Conservation (phyloP, 2,888 invertebrate genomes). For the Trachelus stipa region DNA sequence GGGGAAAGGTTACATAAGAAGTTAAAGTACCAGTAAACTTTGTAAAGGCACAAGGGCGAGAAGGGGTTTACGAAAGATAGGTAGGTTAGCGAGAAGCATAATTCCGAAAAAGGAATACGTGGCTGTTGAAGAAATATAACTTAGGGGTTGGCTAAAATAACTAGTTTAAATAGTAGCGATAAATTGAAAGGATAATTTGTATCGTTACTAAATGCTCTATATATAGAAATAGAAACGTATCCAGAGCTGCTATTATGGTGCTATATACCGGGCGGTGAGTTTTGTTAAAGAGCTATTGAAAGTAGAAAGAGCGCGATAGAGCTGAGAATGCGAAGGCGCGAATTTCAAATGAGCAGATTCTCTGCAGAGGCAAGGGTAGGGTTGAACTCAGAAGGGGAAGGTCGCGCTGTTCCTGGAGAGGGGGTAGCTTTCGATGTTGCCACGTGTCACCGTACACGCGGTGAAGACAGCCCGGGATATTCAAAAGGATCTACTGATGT, state of each 20-base stretch:
- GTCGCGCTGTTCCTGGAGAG: slow-evolving; percentile 4
- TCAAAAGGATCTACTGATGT: slow-evolving; percentile 25
- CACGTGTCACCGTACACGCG: neutral
- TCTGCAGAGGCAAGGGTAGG: slow-evolving; percentile 19
- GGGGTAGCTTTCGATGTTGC: slow-evolving; percentile 28
- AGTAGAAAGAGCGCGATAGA: neutral
- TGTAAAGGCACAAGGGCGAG: neutral
- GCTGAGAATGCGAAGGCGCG: slow-evolving; percentile 23
- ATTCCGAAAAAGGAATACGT: neutral
- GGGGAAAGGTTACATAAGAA: neutral
- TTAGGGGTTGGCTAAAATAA: neutral
- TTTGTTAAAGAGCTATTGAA: neutral
- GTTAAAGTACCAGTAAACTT: neutral
- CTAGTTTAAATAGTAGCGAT: neutral
- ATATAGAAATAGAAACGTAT: neutral
- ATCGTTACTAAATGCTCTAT: neutral
- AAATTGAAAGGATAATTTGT: neutral
- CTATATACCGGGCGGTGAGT: neutral
- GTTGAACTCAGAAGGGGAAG: slow-evolving; percentile 11
- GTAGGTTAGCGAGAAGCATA: neutral
- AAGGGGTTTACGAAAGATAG: neutral
- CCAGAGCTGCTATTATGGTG: neutral
- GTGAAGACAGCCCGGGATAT: slow-evolving; percentile 19
- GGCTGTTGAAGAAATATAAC: neutral
- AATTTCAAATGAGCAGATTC: slow-evolving; percentile 34